Evolutionary conservation across 2,113 vertebrate genomes (phyloP).

Genomic region (Apistogramma diplotaenia): DNA sequence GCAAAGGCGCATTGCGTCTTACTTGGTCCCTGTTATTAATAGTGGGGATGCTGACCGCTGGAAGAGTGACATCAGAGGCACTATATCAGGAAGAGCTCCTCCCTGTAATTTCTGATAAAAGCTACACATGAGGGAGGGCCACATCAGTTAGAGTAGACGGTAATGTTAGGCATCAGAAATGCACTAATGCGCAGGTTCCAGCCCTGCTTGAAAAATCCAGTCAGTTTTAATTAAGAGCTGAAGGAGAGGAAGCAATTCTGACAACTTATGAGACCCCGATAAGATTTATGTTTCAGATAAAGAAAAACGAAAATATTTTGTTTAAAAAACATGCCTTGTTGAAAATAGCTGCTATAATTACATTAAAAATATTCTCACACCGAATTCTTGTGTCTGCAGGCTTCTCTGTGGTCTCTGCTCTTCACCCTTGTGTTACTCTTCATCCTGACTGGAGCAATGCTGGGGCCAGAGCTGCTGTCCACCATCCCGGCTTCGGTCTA

Average conservation of each 20-base stretch:
- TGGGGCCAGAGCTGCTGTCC: conserved; percentile 90
- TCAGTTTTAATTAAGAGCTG: neutral
- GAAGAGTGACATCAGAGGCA: conserved; percentile 52
- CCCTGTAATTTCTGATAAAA: conserved; percentile 47
- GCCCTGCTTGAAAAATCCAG: neutral
- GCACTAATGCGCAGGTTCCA: neutral
- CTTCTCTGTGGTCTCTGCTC: conserved; percentile 93
- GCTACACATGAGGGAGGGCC: conserved; percentile 14
- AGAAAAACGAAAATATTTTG: fast-evolving
- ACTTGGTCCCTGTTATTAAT: neutral
- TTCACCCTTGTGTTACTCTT: conserved; percentile 91
- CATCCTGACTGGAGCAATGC: conserved; percentile 92
- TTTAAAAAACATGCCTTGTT: neutral
- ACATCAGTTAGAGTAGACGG: neutral
- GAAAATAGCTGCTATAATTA: neutral
- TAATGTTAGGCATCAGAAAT: neutral
- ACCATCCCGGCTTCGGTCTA: conserved; percentile 90
- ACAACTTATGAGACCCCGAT: no score
- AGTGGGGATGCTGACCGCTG: neutral
- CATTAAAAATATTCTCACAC: neutral
- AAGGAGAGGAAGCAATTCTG: no score
- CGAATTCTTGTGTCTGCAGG: conserved; percentile 68
- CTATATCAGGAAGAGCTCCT: conserved; percentile 50
- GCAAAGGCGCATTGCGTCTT: conserved; percentile 62
- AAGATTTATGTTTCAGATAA: neutral